Percentiles rank a stretch among this genome's conserved stretches.
Conservation (phyloP, 2,888 invertebrate species). For the Gisinianus flammeolus region DNA sequence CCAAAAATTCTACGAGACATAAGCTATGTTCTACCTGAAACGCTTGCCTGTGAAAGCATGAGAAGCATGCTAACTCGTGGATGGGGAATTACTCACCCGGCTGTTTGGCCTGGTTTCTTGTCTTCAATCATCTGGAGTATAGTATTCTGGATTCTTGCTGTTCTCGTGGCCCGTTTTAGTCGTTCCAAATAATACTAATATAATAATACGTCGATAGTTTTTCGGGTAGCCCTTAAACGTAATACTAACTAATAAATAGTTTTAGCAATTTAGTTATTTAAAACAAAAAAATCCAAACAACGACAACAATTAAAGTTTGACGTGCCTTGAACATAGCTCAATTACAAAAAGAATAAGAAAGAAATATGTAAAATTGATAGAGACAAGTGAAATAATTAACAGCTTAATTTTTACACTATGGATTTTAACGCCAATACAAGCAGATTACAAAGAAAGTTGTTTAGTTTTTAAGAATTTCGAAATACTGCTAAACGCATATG, state of each 20-base stretch:
- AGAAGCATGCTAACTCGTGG: constrained; percentile 62
- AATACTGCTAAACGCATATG: too few relatives aligned
- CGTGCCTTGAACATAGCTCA: not conserved
- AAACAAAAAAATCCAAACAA: not conserved
- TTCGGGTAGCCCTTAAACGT: not conserved
- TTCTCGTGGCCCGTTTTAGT: constrained; percentile 51
- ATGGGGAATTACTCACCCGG: constrained; percentile 62
- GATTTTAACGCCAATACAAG: constrained; percentile 9
- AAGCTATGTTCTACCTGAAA: constrained; percentile 63
- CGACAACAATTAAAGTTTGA: not conserved
- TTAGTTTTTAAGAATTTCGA: too few relatives aligned
- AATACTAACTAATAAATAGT: not conserved
- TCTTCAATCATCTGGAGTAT: constrained; percentile 57
- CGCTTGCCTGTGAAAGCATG: constrained; percentile 63
- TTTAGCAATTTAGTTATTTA: not conserved
- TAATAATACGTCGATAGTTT: not conserved
- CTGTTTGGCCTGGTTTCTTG: constrained; percentile 63
- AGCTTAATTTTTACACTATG: too few relatives aligned
- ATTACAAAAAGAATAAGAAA: too few relatives aligned
- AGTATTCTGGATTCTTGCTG: constrained; percentile 59
- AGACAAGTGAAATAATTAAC: too few relatives aligned
- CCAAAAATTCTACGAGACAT: constrained; percentile 75
- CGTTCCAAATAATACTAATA: constrained; percentile 49
- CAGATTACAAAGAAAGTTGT: constrained; percentile 13
- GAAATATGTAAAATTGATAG: too few relatives aligned